A percentile compares a stretch with the other conserved stretches of the same genome.
phyloP scores from a whole-genome alignment of 2,113 vertebrate species.

The Sisor rabdophorus region DNA sequence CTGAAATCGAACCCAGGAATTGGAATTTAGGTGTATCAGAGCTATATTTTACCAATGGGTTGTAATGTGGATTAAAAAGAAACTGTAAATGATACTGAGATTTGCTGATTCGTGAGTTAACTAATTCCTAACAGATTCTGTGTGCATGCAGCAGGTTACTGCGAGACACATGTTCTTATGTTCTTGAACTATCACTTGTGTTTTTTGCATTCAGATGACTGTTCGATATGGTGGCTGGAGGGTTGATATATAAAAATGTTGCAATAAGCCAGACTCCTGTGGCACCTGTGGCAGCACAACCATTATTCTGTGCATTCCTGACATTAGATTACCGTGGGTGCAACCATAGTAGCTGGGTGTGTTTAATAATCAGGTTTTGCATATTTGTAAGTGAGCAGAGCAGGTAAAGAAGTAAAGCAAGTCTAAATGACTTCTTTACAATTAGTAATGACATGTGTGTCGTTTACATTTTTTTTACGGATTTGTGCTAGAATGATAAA shows the following conservation, averaged over 20 bases:
- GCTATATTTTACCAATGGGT: too few relatives aligned
- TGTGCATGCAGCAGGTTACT: neutral
- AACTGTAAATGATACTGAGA: neutral
- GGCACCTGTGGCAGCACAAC: neutral
- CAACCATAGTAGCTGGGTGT: neutral
- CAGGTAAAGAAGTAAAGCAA: neutral
- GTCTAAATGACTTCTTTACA: neutral
- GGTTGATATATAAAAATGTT: neutral
- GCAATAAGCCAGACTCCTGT: constrained; percentile 24
- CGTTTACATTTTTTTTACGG: neutral
- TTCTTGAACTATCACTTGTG: neutral
- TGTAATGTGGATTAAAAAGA: too few relatives aligned
- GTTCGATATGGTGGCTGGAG: too few relatives aligned
- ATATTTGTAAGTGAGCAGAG: neutral
- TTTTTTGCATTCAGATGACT: constrained; percentile 16
- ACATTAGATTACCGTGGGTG: neutral
- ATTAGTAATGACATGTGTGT: neutral
- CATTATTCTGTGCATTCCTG: constrained; percentile 1
- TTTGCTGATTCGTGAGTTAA: too few relatives aligned
- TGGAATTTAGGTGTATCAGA: too few relatives aligned
- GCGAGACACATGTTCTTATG: neutral
- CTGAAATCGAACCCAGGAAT: too few relatives aligned
- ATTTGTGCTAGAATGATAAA: neutral
- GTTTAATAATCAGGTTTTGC: neutral
- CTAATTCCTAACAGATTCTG: neutral